Evolutionary conservation across 2,888 invertebrate species (phyloP).

Genomic region (Ichneumoninae sp.): DNA sequence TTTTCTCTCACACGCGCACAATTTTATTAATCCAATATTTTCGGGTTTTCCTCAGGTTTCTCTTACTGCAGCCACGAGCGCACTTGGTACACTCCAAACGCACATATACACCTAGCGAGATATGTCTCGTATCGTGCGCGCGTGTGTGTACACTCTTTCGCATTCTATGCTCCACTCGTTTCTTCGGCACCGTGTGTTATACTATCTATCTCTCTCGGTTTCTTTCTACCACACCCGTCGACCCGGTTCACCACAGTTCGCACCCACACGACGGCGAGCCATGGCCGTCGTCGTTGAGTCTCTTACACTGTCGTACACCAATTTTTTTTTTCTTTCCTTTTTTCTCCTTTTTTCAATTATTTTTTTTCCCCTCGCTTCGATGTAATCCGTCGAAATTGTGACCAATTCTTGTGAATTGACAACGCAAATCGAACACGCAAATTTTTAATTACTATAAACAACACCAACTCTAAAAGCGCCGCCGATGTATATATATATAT

Average conservation of each 20-base stretch:
- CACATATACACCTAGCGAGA: constrained; percentile 27
- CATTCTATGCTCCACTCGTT: constrained; percentile 45
- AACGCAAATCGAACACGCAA: background rate
- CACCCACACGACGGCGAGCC: constrained; percentile 72
- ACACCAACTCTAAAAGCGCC: constrained; percentile 11
- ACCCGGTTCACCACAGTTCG: constrained; percentile 69
- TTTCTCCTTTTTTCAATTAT: background rate
- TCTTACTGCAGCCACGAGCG: constrained; percentile 9
- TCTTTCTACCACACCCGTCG: constrained; percentile 68
- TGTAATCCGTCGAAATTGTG: background rate
- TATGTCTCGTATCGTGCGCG: constrained; percentile 21
- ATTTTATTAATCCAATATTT: constrained; percentile 1
- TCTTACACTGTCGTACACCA: constrained; percentile 32
- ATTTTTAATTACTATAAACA: constrained; percentile 30
- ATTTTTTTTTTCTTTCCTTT: background rate
- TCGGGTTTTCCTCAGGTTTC: background rate
- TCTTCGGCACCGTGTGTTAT: constrained; percentile 29
- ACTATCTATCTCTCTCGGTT: constrained; percentile 48
- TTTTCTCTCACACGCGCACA: constrained; percentile 18
- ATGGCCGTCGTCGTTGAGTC: constrained; percentile 69
- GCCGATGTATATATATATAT: background rate
- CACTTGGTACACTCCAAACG: background rate
- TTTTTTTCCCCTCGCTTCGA: background rate
- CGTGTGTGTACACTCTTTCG: constrained; percentile 56
- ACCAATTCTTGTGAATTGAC: background rate